Conservation (phyloP, 2,797 vertebrate genomes). For the Natrix natrix region DNA sequence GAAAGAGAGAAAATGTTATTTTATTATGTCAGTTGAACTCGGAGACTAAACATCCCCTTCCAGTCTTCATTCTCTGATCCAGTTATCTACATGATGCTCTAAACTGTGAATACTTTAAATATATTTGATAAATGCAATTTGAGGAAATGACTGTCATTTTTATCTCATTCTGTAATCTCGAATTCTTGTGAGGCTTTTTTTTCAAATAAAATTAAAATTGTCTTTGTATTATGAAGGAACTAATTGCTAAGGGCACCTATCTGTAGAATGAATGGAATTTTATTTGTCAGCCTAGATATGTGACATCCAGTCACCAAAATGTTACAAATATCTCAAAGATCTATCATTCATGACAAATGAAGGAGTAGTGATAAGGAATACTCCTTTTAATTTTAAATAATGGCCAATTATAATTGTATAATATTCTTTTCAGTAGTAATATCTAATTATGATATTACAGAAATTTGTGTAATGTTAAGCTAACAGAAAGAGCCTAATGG, state of each 20-base stretch:
- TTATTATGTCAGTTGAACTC: neutral
- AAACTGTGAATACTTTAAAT: neutral
- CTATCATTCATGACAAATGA: slow-evolving; percentile 41
- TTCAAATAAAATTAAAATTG: neutral
- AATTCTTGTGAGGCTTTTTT: neutral
- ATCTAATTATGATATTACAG: slow-evolving; percentile 65
- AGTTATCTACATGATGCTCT: neutral
- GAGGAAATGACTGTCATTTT: neutral
- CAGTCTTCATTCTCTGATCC: neutral
- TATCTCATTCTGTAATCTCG: neutral
- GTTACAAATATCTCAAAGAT: slow-evolving; percentile 6
- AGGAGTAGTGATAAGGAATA: slow-evolving; percentile 31
- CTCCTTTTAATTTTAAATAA: slow-evolving; percentile 48
- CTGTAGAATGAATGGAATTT: neutral
- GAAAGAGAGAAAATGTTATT: neutral
- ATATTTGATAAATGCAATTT: neutral
- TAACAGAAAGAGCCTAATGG: slow-evolving; percentile 57
- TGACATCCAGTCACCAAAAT: slow-evolving; percentile 4
- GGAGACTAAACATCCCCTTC: neutral
- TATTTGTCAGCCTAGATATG: neutral
- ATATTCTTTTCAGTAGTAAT: slow-evolving; percentile 49
- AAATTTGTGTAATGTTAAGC: slow-evolving; percentile 62
- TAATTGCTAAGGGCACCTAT: neutral
- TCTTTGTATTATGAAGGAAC: neutral
- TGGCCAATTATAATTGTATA: slow-evolving; percentile 45